These are phyloP conservation scores for Microcebus murinus DNA, from an alignment of 2,113 vertebrate genomes.

Conservation along the genomic window DNA sequence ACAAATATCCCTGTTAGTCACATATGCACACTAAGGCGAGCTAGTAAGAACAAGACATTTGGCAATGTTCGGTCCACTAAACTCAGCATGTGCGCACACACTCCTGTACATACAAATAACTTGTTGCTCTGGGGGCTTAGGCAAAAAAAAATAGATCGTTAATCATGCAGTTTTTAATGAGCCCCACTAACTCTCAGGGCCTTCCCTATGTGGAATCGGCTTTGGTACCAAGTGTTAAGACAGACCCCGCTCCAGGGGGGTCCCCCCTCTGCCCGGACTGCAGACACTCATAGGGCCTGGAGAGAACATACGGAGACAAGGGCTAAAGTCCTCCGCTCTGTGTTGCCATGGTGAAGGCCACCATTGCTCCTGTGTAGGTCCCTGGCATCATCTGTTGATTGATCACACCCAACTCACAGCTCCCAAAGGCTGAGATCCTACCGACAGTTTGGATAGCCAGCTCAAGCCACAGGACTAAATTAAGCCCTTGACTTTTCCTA, in stretches of 20 bases:
- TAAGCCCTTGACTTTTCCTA: not conserved
- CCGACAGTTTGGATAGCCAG: not conserved
- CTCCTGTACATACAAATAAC: not conserved
- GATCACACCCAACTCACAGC: not conserved
- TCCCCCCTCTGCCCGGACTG: not conserved
- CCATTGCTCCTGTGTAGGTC: not conserved
- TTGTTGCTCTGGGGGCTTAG: not conserved
- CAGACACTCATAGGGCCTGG: not conserved
- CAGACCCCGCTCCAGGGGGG: not conserved
- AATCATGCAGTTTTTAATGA: not conserved
- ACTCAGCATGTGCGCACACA: not conserved
- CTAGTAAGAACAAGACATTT: not conserved
- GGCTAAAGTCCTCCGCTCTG: not conserved
- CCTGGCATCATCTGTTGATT: not conserved
- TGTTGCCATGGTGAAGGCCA: not conserved
- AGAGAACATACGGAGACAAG: not conserved
- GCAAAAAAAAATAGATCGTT: not conserved
- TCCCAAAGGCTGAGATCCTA: not conserved
- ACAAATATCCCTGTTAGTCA: constrained; percentile 27
- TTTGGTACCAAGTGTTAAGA: not conserved
- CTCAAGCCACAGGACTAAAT: not conserved
- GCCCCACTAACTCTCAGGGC: not conserved
- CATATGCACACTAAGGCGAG: not conserved
- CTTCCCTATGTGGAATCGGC: not conserved
- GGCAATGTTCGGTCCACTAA: not conserved